These are phyloP conservation scores for Brevimyrus niger DNA, from an alignment of 2,113 vertebrate genomes.

Conservation along the genomic window DNA sequence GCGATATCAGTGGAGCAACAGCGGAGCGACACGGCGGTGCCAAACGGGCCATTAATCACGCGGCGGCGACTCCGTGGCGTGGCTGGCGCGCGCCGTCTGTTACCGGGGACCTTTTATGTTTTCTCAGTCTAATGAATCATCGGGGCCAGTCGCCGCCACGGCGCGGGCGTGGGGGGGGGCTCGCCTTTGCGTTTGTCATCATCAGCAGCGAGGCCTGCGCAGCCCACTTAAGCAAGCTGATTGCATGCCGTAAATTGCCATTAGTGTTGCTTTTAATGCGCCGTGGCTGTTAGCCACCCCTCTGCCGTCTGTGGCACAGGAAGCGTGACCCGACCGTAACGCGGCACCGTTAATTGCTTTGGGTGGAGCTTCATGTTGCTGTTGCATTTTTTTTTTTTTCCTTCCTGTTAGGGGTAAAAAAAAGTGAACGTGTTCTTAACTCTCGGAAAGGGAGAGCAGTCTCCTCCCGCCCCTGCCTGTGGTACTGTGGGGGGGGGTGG, in stretches of 20 bases:
- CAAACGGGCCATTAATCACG: not conserved
- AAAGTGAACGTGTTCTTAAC: slow-evolving; percentile 40
- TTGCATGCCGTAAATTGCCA: slow-evolving; percentile 66
- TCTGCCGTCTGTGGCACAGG: slow-evolving; percentile 63
- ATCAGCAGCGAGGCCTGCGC: slow-evolving; percentile 45
- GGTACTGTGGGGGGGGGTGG: not conserved
- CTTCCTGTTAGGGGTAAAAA: slow-evolving; percentile 25
- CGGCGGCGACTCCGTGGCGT: not conserved
- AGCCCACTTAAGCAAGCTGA: slow-evolving; percentile 60
- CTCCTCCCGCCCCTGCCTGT: not conserved
- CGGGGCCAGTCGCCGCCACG: not conserved
- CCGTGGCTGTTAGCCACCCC: slow-evolving; percentile 60
- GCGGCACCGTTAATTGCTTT: slow-evolving; percentile 55
- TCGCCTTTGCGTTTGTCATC: not conserved
- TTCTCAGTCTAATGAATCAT: slow-evolving; percentile 10
- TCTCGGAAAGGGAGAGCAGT: slow-evolving; percentile 31
- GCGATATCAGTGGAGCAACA: not conserved
- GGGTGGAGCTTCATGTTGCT: slow-evolving; percentile 41
- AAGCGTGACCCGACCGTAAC: slow-evolving; percentile 62
- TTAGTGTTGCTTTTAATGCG: slow-evolving; percentile 64
- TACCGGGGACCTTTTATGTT: not conserved
- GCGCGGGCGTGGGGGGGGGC: not conserved
- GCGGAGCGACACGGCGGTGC: not conserved
- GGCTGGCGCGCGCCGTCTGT: not conserved
- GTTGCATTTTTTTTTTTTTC: not conserved